A percentile compares a stretch with the other conserved stretches of the same genome.
These are phyloP conservation scores for Peucedramus taeniatus DNA, from an alignment of 2,113 vertebrate genomes.

Conservation along the genomic window DNA sequence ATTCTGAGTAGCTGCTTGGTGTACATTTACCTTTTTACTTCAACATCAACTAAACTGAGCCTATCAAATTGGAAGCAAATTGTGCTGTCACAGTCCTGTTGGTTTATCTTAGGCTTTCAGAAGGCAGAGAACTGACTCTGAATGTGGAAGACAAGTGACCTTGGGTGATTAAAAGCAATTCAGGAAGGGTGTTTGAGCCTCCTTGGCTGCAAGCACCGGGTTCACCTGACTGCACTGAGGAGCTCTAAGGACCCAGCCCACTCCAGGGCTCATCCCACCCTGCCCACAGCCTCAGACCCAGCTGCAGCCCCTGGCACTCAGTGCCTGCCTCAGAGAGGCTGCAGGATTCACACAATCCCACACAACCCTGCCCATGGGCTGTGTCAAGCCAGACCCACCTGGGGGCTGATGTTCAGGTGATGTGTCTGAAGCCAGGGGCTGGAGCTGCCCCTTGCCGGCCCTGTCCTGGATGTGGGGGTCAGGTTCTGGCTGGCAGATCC, in stretches of 20 bases:
- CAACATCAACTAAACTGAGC: fast-evolving
- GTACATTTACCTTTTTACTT: not conserved
- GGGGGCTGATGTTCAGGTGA: not conserved
- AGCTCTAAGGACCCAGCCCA: not conserved
- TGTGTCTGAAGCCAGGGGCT: not conserved
- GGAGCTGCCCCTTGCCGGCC: not conserved
- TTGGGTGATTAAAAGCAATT: not conserved
- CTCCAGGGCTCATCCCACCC: fast-evolving
- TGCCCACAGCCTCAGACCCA: no score
- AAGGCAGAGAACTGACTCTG: not conserved
- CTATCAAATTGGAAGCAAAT: not conserved
- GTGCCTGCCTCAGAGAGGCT: not conserved
- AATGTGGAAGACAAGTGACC: not conserved
- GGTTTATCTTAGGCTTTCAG: not conserved
- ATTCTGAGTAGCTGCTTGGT: not conserved
- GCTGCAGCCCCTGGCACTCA: fast-evolving
- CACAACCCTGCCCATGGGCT: fast-evolving
- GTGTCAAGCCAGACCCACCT: no score
- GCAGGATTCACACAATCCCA: not conserved
- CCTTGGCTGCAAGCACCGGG: not conserved
- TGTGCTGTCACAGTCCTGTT: not conserved
- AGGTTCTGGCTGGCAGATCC: not conserved
- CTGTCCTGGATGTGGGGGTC: not conserved
- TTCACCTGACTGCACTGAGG: not conserved
- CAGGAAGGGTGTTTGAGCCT: not conserved